phyloP scores from a whole-genome alignment of 2,888 invertebrate genomes.

The Ichneumoninae sp. region DNA sequence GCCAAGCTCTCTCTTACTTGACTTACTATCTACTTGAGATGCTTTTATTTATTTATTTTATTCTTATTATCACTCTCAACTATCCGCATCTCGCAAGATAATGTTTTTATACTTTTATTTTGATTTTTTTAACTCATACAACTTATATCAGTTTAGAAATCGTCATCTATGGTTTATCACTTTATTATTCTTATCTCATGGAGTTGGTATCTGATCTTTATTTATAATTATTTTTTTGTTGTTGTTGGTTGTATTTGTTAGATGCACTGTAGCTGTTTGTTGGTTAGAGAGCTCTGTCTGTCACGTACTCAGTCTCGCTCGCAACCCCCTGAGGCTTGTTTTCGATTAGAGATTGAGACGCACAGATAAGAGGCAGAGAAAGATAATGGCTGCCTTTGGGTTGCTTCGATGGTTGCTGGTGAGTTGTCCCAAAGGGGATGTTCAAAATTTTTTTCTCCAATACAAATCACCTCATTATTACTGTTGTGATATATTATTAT shows the following conservation, averaged over 20 bases:
- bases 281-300: constrained; percentile 83
- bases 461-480: constrained; percentile 46
- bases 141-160: constrained; percentile 61
- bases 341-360: constrained; percentile 82
- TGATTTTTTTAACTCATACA: constrained; percentile 19
- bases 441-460: constrained; percentile 79
- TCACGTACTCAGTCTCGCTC: constrained; percentile 83
- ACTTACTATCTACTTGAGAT: neutral
- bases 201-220: constrained; percentile 80
- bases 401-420: constrained; percentile 83
- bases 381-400: constrained; percentile 83
- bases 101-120: constrained; percentile 10
- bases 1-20: neutral
- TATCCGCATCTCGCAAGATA: neutral
- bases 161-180: constrained; percentile 73
- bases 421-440: constrained; percentile 83
- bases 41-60: neutral
- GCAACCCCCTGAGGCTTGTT: constrained; percentile 82
- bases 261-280: constrained; percentile 85
- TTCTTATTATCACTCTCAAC: neutral
- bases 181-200: constrained; percentile 71
- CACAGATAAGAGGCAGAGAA: constrained; percentile 79
- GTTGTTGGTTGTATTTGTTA: constrained; percentile 84
- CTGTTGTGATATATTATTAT: neutral
- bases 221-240: constrained; percentile 80